Base-by-base conservation (phyloP, 2,888 invertebrate genomes). In the Coelinius sp. region DNA sequence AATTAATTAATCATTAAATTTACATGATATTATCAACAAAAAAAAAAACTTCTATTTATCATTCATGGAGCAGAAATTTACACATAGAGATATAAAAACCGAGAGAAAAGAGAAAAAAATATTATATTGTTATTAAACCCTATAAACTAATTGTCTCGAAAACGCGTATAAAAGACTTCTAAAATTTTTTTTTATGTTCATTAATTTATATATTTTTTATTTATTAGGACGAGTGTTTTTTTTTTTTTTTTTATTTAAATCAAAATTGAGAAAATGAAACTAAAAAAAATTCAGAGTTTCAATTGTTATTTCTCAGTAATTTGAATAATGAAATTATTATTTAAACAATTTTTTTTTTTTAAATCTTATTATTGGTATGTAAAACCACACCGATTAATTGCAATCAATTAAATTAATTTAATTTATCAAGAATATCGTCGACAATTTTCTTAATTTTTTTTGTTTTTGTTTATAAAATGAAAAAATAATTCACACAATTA, bases 1-100 rank as follows among this genome's bases (percentile, higher is more conserved):
- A 56, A 52, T 46, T 72, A 80, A 81, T 81, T 76, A 82, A 83
- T 79, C 80, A 82, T 81, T 85, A 83, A 86, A 85, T 86, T 84
- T 86, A 85, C 86, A 86, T 85, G 85, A 86, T 85, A 85, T 86
- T 70, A 79, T 86, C 83, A 86, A 86, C 84, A 85, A 82, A 86
- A 84, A n/a, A n/a, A n/a, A 84, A 82, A 82, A 17, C n/a, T 49
- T 49, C 17, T 49, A 6, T 14, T 49, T n/a, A 76, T 81, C 83
- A 84, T 83, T n/a, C 82, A 83, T 80, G 83, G 82, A 85, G 84
- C 83, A 84, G 83, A 85, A 84, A 86, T 86, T 84, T 86, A 86
- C 82, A 86, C 80, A 81, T 84, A 83, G 82, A 84, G 84, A 84
- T 83, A 85, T 84, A 85, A 85, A 82, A 72, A 63, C 35, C 22